Base-by-base conservation (phyloP, 1,140 invertebrate species). In the Tetraneura akinire region DNA sequence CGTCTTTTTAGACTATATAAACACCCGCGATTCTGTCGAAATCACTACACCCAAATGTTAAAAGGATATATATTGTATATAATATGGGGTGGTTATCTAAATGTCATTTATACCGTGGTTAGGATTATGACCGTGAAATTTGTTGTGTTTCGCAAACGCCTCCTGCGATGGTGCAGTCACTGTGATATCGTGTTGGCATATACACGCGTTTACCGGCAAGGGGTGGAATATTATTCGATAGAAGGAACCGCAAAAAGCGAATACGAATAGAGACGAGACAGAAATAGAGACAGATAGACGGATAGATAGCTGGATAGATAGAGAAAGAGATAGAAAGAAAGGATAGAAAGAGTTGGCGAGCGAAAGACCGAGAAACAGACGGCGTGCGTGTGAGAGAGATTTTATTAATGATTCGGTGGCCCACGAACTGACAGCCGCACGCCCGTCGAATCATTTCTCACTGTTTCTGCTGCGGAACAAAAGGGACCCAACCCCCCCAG, bases 381-480 rank as follows among this genome's bases (percentile, higher is more conserved):
- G 1, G 8, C n/a, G n/a, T 16, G 51, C 18, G 51, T 37, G 23
- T 5, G 51, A 78, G 29, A 62, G 74, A 62, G 74, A 78, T 78
- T 78, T 78, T 78, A 78, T 78, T 78, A 78, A 78, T 78, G 74
- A 78, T 78, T 62, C 74, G 55, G 55, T 57, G 74, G 74, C 74
- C 55, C 55, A 37, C 74, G 37, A 78, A 78, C 74, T 78, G 74
- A 78, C 74, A 78, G 74, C 74, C 74, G 74, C 74, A 71, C 37
- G 74, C 74, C 74, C 37, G 74, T 29, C 74, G 74, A 78, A 78
- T 78, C 74, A 78, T 78, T 78, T 78, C 74, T 78, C 74, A 78
- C 55, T 32, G 74, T 14, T 57, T 60, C 21, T 60, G 51, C 29
- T 51, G 21, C 45, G 74, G 74, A 78, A 78, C 74, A 78, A 78